A percentile compares a stretch with the other conserved stretches of the same genome.
Conservation (phyloP, 2,113 vertebrate genomes). For the Passer montanus region DNA sequence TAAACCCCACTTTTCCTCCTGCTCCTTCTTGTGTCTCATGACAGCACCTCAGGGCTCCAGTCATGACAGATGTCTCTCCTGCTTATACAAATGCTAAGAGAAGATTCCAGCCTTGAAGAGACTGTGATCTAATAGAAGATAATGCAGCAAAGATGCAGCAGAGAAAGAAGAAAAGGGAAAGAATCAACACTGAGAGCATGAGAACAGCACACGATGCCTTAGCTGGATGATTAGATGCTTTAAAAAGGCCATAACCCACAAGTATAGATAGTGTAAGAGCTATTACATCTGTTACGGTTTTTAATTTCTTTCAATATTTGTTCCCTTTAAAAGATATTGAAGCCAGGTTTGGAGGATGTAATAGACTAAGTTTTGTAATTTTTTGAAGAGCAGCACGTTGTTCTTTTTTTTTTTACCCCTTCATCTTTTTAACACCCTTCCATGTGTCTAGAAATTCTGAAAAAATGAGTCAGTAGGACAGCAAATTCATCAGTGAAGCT, state of each 20-base stretch:
- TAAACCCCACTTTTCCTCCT: neutral
- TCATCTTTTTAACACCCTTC: slow-evolving; percentile 39
- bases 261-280: neutral
- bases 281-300: neutral
- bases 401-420: neutral
- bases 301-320: neutral
- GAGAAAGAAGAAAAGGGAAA: neutral
- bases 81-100: neutral
- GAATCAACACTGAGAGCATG: neutral
- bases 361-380: neutral
- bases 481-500: slow-evolving; percentile 29
- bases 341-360: neutral
- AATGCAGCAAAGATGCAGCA: neutral
- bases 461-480: slow-evolving; percentile 43
- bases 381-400: neutral
- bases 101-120: neutral
- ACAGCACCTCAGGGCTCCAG: neutral
- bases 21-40: neutral
- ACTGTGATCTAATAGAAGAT: neutral
- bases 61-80: neutral
- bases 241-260: neutral
- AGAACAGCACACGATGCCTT: neutral
- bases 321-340: neutral
- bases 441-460: slow-evolving; percentile 10
- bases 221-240: neutral